phyloP scores from a whole-genome alignment of 2,113 vertebrate genomes.

The Menura novaehollandiae region DNA sequence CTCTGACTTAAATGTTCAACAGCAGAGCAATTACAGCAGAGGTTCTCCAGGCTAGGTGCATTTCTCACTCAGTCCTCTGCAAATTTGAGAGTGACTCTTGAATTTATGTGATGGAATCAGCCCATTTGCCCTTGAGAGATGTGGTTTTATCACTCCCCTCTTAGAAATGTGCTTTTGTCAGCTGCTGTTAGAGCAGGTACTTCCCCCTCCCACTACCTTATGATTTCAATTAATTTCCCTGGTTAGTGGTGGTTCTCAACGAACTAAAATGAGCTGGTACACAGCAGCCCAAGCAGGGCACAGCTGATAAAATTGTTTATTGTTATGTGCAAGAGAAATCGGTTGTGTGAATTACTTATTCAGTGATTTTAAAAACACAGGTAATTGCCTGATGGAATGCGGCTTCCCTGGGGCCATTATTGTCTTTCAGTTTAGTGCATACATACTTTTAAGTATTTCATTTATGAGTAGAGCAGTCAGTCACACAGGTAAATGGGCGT shows the following conservation, averaged over 20 bases:
- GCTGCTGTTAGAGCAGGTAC: not conserved
- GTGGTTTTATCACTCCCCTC: not conserved
- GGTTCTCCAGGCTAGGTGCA: not conserved
- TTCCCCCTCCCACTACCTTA: not conserved
- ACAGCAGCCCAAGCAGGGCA: not conserved
- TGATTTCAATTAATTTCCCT: conserved; percentile 35
- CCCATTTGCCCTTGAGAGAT: not conserved
- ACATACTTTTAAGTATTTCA: not conserved
- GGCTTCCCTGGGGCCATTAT: not conserved
- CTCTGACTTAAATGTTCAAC: not conserved
- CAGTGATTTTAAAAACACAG: not conserved
- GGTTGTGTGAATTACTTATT: not conserved
- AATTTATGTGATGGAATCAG: not conserved
- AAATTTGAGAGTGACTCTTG: not conserved
- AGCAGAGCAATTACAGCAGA: not conserved
- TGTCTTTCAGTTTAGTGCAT: not conserved
- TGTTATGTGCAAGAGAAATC: not conserved
- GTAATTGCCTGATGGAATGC: conserved; percentile 11
- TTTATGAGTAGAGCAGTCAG: not conserved
- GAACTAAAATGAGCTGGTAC: not conserved
- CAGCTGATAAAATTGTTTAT: conserved; percentile 4
- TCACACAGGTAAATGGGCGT: not conserved
- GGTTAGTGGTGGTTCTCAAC: not conserved
- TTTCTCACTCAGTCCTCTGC: not conserved
- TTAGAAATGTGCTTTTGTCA: conserved; percentile 9